Base-by-base conservation (phyloP, 1,140 invertebrate species). In the Scylla paramamosain region DNA sequence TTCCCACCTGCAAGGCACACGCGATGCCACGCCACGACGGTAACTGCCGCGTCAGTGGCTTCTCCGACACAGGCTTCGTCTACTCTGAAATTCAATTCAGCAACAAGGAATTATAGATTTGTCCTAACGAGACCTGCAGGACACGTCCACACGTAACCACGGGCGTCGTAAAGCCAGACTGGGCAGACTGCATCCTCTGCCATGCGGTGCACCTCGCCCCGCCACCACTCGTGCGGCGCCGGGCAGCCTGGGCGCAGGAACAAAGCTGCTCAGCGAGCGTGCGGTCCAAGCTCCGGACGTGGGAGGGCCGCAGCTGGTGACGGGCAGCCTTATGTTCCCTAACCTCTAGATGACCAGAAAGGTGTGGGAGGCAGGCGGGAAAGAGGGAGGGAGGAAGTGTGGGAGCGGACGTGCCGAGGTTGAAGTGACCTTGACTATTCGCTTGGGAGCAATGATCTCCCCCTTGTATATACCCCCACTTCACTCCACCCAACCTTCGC, bases 381-480 rank as follows among this genome's bases (percentile, higher is more conserved):
- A 25, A 25, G 52, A 91, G n/a, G 52, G 46, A 39, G 39, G 87
- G 89, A 87, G 84, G 84, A 87, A 87, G 25, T 59, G 46, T 29
- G 48, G 77, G 90, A 91, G 90, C 52, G 90, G 90, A 91, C 90
- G 90, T 77, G 90, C 90, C 52, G 90, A 91, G 90, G 90, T 91
- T 91, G 90, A 29, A 32, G 14, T 91, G 90, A 91, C 90, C 90
- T 91, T 91, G 52, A 91, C 90, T 77, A 91, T 91, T 91, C 90
- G 52, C 90, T 67, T 29, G 90, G 90, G 90, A 31, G 90, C 90
- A 91, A 91, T 39, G 90, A 89, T 89, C 90, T 91, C 90, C 77
- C 52, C 77, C 48, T 29, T 32, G 52, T 67, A 32, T 20, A 67
- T 32, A 48, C 31, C 52, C 90, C 16, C 48, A 32, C 28, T 28